Percentiles rank a stretch among this genome's conserved stretches.
phyloP scores from a whole-genome alignment of 2,113 vertebrate genomes.

The Microcebus ravelobensis region DNA sequence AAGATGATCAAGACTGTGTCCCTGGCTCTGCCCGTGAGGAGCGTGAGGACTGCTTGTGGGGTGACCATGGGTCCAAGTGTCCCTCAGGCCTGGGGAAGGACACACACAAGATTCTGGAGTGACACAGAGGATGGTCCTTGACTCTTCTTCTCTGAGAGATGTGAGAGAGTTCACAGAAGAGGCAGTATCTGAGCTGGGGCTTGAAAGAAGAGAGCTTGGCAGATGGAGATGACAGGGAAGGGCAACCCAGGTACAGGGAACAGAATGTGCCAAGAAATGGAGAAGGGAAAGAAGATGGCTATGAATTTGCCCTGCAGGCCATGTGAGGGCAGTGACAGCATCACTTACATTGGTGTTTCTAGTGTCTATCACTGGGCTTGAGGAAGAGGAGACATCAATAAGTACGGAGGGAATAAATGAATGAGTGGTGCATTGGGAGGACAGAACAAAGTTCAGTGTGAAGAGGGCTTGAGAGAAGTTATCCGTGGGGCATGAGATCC shows the following conservation, averaged over 20 bases:
- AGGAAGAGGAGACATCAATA: background rate
- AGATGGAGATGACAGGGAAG: background rate
- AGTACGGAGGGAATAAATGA: background rate
- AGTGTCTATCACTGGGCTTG: background rate
- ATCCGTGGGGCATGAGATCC: too few relatives aligned
- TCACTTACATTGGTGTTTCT: background rate
- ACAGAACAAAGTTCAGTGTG: background rate
- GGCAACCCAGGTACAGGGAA: background rate
- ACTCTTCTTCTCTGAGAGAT: background rate
- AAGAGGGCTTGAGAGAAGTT: background rate
- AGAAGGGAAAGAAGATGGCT: background rate
- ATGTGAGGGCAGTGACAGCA: background rate
- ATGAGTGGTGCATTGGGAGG: background rate
- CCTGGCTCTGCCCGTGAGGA: background rate
- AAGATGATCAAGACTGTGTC: background rate
- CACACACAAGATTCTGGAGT: background rate
- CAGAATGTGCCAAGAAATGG: background rate
- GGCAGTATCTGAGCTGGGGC: background rate
- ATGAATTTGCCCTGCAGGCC: background rate
- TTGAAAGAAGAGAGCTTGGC: background rate
- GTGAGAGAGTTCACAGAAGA: background rate
- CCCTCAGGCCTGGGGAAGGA: background rate
- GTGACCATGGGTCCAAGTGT: background rate
- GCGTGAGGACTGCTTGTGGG: background rate
- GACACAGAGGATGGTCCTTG: background rate